Evolutionary conservation across 1,140 invertebrate species (phyloP), one percentile per base, ranked within the genome.

Genomic region (Conopomorpha cramerella): DNA sequence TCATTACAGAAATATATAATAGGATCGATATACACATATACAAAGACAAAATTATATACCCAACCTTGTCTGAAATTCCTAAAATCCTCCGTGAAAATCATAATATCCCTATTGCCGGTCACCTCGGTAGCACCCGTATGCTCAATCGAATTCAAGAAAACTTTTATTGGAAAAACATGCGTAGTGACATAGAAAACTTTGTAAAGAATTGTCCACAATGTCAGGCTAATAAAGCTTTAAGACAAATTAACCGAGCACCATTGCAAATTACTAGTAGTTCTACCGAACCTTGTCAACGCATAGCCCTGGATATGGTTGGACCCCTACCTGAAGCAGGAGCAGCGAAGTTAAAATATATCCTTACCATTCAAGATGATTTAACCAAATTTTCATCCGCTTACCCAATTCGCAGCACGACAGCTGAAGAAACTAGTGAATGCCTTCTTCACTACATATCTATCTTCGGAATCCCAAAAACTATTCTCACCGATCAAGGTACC

Each of bases 331-430:
- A 47, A 11, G 49, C 50, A 2, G 43, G 39, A 30, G 16, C 12
- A 19, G 34, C 34, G 14, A 41, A 45, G n/a, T 34, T 47, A 11
- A 38, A 39, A 38, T 67, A 36, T 32, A 50, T 64, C 11, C 15
- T 62, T 2, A 66, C 59, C 3, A 11, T 58, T 8, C 59, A 66
- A 43, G 62, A 66, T 32, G 52, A 61, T 34, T 23, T 63, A 8
- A 63, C 54, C 0, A 61, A 66, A 42, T 63, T 43, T 38, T 47
- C 45, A 10, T 34, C 40, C 19, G 60, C 58, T 0, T 31, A 45
- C 14, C 29, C 61, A 4, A 39, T 56, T 3, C n/a, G 17, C 13
- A 57, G 57, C 43, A 50, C 52, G 29, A 49, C 62, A 48, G 34
- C 62, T 6, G 14, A 23, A 43, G 54, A 49, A 8, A 49, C 66